Percentiles rank a stretch among this genome's conserved stretches.
These are phyloP conservation scores for Mycalesis mineus DNA, from an alignment of 2,888 invertebrate species.

Conservation along the genomic window DNA sequence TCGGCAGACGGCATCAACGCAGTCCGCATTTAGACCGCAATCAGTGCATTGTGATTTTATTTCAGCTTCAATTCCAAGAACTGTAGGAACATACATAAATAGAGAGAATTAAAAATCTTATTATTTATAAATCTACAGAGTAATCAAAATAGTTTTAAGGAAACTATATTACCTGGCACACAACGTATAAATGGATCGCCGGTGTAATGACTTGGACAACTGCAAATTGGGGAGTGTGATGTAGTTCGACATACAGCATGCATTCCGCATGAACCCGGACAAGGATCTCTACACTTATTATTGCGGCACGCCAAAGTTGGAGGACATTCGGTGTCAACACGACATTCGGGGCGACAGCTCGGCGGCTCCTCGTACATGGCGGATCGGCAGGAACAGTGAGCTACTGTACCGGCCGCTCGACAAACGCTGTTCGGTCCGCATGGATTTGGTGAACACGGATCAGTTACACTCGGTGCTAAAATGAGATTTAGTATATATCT, in stretches of 20 bases:
- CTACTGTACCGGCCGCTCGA: slow-evolving; percentile 80
- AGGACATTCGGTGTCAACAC: slow-evolving; percentile 82
- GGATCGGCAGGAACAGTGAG: slow-evolving; percentile 84
- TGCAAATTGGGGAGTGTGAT: slow-evolving; percentile 87
- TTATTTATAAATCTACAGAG: background rate
- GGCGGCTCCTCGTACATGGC: slow-evolving; percentile 85
- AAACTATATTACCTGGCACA: slow-evolving; percentile 71
- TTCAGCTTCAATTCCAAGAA: slow-evolving; percentile 48
- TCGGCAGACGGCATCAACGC: slow-evolving; percentile 82
- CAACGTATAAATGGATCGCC: slow-evolving; percentile 87
- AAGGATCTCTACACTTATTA: slow-evolving; percentile 83
- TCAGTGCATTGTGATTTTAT: slow-evolving; percentile 80
- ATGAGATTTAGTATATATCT: slow-evolving; percentile 3
- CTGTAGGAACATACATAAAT: slow-evolving; percentile 39
- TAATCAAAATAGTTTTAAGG: background rate
- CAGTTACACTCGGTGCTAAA: slow-evolving; percentile 50
- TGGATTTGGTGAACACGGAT: slow-evolving; percentile 83
- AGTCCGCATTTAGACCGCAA: slow-evolving; percentile 87
- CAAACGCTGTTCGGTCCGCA: slow-evolving; percentile 85
- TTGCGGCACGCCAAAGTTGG: slow-evolving; percentile 81
- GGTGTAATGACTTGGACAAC: slow-evolving; percentile 81
- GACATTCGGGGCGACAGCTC: slow-evolving; percentile 86
- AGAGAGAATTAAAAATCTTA: slow-evolving; percentile 3
- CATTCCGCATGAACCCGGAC: slow-evolving; percentile 86
- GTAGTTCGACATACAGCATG: slow-evolving; percentile 85